These are phyloP conservation scores for Ladona fulva DNA, from an alignment of 1,140 invertebrate genomes.

Conservation along the genomic window DNA sequence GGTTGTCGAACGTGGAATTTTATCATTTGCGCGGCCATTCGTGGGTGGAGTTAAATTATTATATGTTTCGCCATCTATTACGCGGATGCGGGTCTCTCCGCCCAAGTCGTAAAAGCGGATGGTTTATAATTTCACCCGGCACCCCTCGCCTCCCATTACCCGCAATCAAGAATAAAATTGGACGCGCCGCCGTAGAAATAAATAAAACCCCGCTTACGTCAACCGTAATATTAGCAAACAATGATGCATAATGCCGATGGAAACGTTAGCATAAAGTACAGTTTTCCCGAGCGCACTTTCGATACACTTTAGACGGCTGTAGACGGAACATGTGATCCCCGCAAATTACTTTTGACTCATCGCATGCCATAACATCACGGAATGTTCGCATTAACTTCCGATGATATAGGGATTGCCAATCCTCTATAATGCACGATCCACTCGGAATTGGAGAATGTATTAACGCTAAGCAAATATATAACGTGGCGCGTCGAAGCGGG, in stretches of 20 bases:
- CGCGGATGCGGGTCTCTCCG: neutral
- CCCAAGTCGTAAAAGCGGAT: neutral
- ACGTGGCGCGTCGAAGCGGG: neutral
- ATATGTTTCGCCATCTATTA: neutral
- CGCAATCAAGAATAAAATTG: conserved; percentile 10
- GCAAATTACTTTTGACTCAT: conserved; percentile 5
- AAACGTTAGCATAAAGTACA: neutral
- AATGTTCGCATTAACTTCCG: neutral
- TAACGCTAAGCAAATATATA: neutral
- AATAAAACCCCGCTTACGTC: neutral
- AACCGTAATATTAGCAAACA: neutral
- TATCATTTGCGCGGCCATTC: neutral
- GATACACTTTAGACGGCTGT: neutral
- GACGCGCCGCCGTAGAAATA: neutral
- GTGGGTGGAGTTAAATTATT: neutral
- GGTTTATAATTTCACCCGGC: neutral
- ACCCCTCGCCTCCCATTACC: neutral
- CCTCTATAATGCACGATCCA: conserved; percentile 4
- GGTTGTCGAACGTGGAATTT: neutral
- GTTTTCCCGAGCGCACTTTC: neutral
- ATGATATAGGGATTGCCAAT: neutral
- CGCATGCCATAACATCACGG: neutral
- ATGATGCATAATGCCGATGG: neutral
- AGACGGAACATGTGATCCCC: neutral
- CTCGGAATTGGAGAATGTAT: neutral